phyloP scores from a whole-genome alignment of 2,113 vertebrate species.

The Alaudala cheleensis region DNA sequence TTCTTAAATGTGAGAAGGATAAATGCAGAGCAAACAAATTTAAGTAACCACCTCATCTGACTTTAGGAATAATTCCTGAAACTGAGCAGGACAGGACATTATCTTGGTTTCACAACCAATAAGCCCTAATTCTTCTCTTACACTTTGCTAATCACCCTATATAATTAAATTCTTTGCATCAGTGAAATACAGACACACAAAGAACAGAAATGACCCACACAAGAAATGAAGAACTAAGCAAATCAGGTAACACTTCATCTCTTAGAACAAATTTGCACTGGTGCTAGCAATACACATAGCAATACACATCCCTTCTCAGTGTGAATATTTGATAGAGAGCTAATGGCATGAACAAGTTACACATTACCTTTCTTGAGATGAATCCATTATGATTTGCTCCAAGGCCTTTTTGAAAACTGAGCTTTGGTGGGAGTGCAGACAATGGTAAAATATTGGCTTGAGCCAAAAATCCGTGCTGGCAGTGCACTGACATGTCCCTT shows the following conservation, averaged over 20 bases:
- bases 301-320: background rate
- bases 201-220: background rate
- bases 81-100: background rate
- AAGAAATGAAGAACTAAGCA: background rate
- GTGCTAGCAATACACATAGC: background rate
- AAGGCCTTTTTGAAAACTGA: background rate
- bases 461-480: background rate
- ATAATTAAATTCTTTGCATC: background rate
- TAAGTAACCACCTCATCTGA: background rate
- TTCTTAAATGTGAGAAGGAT: background rate
- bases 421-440: background rate
- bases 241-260: background rate
- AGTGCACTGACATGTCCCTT: fast-evolving
- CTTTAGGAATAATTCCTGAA: background rate
- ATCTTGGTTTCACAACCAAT: background rate
- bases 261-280: background rate
- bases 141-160: background rate
- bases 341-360: background rate
- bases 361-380: background rate
- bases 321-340: background rate
- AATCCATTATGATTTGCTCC: background rate
- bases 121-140: background rate
- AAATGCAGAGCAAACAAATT: background rate
- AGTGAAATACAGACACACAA: background rate
- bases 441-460: background rate